Conservation (phyloP, 2,113 vertebrate genomes). For the Ciconia maguari region DNA sequence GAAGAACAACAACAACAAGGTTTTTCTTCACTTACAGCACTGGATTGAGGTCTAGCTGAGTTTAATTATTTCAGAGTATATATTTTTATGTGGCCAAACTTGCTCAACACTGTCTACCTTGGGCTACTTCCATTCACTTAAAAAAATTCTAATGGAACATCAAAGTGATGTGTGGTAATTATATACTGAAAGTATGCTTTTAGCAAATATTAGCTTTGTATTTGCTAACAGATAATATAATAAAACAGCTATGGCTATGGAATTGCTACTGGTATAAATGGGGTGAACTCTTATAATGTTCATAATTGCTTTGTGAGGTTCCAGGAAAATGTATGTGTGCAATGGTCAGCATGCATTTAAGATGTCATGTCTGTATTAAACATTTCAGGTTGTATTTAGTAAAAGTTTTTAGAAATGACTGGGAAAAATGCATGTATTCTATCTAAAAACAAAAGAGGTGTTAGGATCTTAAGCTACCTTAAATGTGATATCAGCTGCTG, state of each 20-base stretch:
- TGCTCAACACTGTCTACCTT: background rate
- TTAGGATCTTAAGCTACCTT: background rate
- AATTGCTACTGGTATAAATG: background rate
- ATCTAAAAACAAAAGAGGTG: background rate
- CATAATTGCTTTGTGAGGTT: background rate
- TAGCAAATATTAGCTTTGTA: background rate
- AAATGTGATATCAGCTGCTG: background rate
- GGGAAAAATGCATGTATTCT: background rate
- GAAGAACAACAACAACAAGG: background rate
- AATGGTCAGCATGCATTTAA: background rate
- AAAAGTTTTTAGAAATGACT: background rate
- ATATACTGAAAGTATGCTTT: background rate
- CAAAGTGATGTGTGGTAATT: background rate
- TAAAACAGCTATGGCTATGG: background rate
- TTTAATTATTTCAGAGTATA: background rate
- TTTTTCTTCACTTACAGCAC: background rate
- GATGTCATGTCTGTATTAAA: background rate
- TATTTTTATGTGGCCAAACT: background rate
- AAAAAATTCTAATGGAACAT: background rate
- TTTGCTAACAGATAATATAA: background rate
- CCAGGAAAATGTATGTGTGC: background rate
- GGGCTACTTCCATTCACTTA: background rate
- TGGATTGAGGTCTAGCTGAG: background rate
- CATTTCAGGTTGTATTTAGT: background rate
- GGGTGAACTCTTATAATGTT: background rate